Conservation (phyloP, 1,140 invertebrate genomes). For the Diploscapter pachys region DNA sequence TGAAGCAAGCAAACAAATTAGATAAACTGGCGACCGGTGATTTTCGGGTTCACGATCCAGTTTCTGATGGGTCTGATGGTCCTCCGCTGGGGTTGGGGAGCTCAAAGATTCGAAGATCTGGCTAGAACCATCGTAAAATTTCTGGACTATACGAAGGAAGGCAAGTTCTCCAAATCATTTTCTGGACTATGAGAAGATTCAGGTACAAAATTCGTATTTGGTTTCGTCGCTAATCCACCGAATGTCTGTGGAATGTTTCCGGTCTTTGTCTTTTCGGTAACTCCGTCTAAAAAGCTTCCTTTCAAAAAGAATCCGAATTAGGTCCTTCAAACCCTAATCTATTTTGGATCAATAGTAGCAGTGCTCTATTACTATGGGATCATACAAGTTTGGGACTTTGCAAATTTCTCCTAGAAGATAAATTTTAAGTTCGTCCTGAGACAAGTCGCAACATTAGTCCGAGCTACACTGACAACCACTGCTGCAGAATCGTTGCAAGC, state of each 20-base stretch:
- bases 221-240: conserved; percentile 62
- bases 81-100: conserved; percentile 77
- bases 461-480: conserved; percentile 73
- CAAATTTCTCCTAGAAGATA: too few relatives aligned
- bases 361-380: conserved; percentile 80
- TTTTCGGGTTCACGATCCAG: conserved; percentile 78
- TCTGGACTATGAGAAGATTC: neutral
- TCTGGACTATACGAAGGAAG: conserved; percentile 73
- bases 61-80: conserved; percentile 80
- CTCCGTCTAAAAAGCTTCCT: neutral
- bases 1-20: conserved; percentile 44
- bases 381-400: conserved; percentile 76
- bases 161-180: conserved; percentile 61
- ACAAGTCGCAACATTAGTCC: conserved; percentile 42
- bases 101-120: conserved; percentile 68
- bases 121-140: conserved; percentile 69
- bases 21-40: conserved; percentile 74
- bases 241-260: conserved; percentile 70
- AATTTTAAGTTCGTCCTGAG: too few relatives aligned
- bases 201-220: conserved; percentile 76
- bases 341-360: conserved; percentile 65
- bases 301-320: conserved; percentile 35
- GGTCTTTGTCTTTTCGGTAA: conserved; percentile 68
- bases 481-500: conserved; percentile 85
- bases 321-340: conserved; percentile 55